Evolutionary conservation across 2,113 vertebrate species (phyloP).

Genomic region (Galbula dea): DNA sequence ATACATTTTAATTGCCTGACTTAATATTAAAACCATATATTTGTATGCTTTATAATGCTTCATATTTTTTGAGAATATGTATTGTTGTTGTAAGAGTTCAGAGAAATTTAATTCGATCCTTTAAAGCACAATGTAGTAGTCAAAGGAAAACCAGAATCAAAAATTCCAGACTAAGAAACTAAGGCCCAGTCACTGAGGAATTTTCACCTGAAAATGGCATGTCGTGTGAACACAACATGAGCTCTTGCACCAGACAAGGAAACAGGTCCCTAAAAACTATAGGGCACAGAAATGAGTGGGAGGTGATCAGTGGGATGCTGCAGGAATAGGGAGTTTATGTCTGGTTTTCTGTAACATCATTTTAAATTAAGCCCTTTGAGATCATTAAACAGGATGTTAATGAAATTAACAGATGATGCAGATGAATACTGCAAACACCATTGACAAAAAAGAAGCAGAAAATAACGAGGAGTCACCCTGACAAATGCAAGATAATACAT

Average conservation of each 20-base stretch:
- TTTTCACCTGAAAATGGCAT: not conserved
- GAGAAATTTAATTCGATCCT: no score
- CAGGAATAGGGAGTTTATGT: not conserved
- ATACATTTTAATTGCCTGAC: not conserved
- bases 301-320: not conserved
- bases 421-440: constrained; percentile 34
- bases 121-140: no score
- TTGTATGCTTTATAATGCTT: not conserved
- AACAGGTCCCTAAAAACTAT: not conserved
- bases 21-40: not conserved
- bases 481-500: constrained; percentile 31
- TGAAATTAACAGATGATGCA: constrained; percentile 59
- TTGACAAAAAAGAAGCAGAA: constrained; percentile 35
- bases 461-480: constrained; percentile 13
- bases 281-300: not conserved
- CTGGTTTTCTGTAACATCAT: constrained; percentile 19
- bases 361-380: not conserved
- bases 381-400: constrained; percentile 38
- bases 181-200: not conserved
- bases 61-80: not conserved
- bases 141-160: no score
- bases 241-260: not conserved
- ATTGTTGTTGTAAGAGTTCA: no score
- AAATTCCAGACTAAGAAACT: not conserved
- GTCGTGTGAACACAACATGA: fast-evolving